A percentile compares a stretch with the other conserved stretches of the same genome.
These are phyloP conservation scores for Notarius quadriscutis DNA, from an alignment of 2,113 vertebrate species.

Conservation along the genomic window DNA sequence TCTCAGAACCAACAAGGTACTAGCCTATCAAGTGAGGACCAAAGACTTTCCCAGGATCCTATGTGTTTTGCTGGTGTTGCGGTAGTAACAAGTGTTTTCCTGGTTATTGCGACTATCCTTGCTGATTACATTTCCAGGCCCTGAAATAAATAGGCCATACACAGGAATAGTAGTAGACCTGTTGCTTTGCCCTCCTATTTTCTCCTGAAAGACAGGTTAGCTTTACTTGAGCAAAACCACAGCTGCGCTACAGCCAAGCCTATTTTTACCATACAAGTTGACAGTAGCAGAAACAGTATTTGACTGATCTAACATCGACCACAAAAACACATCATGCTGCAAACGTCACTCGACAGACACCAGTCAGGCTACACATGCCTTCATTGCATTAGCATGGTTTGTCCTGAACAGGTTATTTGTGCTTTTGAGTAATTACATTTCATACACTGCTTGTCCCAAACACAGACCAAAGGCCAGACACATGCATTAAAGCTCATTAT, in stretches of 20 bases:
- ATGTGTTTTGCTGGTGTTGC: not conserved
- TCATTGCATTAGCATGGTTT: slow-evolving; percentile 31
- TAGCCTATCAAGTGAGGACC: not conserved
- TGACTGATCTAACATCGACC: slow-evolving; percentile 24
- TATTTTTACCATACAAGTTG: slow-evolving; percentile 18
- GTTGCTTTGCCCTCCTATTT: not conserved
- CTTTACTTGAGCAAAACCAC: slow-evolving; percentile 23
- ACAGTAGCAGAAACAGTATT: not conserved
- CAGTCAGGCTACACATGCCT: slow-evolving; percentile 25
- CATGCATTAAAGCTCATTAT: slow-evolving; percentile 29
- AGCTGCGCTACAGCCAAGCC: not conserved
- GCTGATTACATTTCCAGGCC: slow-evolving; percentile 23
- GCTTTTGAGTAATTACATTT: slow-evolving; percentile 41
- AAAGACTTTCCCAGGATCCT: not conserved
- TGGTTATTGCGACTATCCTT: not conserved
- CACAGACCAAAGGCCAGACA: slow-evolving; percentile 38
- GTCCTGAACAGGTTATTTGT: slow-evolving; percentile 36
- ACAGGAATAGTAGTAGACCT: slow-evolving; percentile 15
- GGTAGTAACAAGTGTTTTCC: slow-evolving; percentile 8
- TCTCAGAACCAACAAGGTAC: not conserved
- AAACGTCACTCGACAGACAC: slow-evolving; percentile 37
- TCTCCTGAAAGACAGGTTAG: slow-evolving; percentile 20
- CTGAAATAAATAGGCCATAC: slow-evolving; percentile 7
- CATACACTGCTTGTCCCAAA: slow-evolving; percentile 17
- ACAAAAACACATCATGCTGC: slow-evolving; percentile 18